Conservation (phyloP, 2,113 vertebrate species). For the Brachypteracias leptosomus region DNA sequence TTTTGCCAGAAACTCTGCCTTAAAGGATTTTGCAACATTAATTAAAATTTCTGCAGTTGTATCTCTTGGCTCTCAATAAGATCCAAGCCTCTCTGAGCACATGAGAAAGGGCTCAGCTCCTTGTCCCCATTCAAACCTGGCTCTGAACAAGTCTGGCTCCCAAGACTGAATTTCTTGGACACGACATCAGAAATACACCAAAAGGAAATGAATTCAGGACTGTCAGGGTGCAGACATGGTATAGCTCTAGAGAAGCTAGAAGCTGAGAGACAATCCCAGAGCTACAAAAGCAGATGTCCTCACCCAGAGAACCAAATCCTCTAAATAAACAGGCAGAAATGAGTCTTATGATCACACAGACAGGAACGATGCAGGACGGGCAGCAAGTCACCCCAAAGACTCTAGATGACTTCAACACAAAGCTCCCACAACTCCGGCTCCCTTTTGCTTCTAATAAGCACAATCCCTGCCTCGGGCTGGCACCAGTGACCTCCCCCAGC, state of each 20-base stretch:
- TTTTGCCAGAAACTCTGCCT: conserved; percentile 9
- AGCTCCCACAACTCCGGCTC: neutral
- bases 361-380: neutral
- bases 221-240: neutral
- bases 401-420: neutral
- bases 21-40: neutral
- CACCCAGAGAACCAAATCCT: neutral
- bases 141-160: neutral
- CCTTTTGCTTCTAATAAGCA: rapidly evolving
- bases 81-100: neutral
- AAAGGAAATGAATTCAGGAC: neutral
- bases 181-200: neutral
- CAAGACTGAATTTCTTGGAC: neutral
- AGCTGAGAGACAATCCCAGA: neutral
- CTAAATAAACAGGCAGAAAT: neutral
- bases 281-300: neutral
- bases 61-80: neutral
- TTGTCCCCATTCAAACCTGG: neutral
- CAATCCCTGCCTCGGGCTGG: neutral
- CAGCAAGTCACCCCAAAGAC: neutral
- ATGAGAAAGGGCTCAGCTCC: neutral
- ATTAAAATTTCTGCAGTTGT: conserved; percentile 16
- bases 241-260: neutral
- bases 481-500: no score
- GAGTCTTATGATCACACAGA: neutral